A percentile compares a stretch with the other conserved stretches of the same genome.
phyloP scores from a whole-genome alignment of 1,140 invertebrate genomes.

The Elysia chlorotica region DNA sequence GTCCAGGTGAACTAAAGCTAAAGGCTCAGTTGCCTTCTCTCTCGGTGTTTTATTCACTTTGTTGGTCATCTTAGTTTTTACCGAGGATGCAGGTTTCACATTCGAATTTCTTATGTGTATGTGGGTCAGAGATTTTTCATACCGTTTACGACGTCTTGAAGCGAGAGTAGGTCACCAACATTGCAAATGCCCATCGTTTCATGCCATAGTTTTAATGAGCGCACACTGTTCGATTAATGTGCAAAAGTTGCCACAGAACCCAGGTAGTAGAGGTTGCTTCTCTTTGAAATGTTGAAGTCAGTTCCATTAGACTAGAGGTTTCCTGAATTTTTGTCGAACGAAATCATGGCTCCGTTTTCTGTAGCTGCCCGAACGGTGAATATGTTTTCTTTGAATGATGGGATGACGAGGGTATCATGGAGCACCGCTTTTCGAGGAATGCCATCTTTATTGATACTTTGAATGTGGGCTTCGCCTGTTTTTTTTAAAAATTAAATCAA shows the following conservation, averaged over 20 bases:
- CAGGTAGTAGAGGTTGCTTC: background rate
- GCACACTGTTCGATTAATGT: too few relatives aligned
- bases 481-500: background rate
- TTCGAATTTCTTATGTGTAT: background rate
- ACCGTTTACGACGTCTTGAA: background rate
- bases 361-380: constrained; percentile 24
- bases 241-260: too few relatives aligned
- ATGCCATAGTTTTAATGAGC: background rate
- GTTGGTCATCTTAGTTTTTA: constrained; percentile 10
- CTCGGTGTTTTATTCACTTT: background rate
- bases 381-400: constrained; percentile 22
- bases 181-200: constrained; percentile 2
- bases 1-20: constrained; percentile 24
- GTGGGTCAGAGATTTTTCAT: background rate
- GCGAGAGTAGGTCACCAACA: background rate
- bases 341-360: constrained; percentile 6
- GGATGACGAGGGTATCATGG: constrained; percentile 24
- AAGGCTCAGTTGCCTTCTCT: background rate
- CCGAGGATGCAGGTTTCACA: background rate
- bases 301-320: background rate
- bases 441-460: constrained; percentile 11
- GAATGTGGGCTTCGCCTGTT: constrained; percentile 18
- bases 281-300: background rate
- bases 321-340: background rate
- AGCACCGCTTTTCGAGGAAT: background rate